Base-by-base conservation (phyloP, 2,888 invertebrate species). In the Yponomeuta sedellus region DNA sequence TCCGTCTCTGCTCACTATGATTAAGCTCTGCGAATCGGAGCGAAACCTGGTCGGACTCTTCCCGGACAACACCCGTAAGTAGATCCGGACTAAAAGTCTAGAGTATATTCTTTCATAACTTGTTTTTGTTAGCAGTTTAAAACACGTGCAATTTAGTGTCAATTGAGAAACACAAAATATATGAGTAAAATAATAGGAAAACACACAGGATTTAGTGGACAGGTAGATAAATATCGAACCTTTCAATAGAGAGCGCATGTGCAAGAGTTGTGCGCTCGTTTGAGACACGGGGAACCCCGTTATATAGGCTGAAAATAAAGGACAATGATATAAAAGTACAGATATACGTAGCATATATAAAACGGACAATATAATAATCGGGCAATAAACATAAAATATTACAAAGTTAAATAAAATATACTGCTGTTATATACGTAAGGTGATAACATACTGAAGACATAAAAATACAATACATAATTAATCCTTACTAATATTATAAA, bases 191-290 rank as follows among this genome's bases (percentile, higher is more conserved):
- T 34, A 34, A 34, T 34, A 8, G 1, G 16, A 52, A 52, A 52
- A 12, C 44, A 52, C 10, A 52, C 16, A 52, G 44, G 44, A 52
- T 52, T 52, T 16, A 16, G 16, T 52, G 16, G 16, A 52, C 1
- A 5, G 12, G 16, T 16, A 52, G 44, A 52, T 16, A 5, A 52
- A 58, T 66, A 64, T 73, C 85, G 78, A 86, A 91, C 91, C 91
- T 91, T 90, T 89, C 67, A 91, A 80, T 20, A 91, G 83, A 57
- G 86, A 81, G 73, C 91, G 79, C 80, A 91, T 83, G 74, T 91
- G 87, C 71, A 91, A 85, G 67, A 91, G 82, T 66, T 80, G 84
- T 4, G 83, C 84, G 70, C 83, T 86, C 65, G 86, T 90, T 69
- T 83, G 77, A 68, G 85, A 90, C 39, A 84, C 88, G 19, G 90